Conservation (phyloP, 2,797 vertebrate genomes). For the Acridotheres tristis region DNA sequence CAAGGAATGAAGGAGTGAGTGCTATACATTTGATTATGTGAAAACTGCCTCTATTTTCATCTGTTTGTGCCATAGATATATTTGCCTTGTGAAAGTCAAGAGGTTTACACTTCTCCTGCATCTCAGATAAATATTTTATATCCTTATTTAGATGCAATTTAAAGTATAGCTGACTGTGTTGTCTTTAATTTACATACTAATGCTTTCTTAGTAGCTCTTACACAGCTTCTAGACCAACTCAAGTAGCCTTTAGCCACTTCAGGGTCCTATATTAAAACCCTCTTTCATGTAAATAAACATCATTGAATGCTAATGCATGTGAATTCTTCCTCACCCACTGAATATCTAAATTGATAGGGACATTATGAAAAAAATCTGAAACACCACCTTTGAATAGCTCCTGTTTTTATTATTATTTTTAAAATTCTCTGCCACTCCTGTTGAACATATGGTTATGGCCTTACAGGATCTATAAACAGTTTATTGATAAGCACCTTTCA, state of each 20-base stretch:
- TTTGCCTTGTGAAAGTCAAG: constrained; percentile 11
- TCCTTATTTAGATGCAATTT: constrained; percentile 1
- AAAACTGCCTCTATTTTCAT: constrained; percentile 35
- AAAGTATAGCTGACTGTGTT: not conserved
- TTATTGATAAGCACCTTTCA: not conserved
- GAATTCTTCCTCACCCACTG: not conserved
- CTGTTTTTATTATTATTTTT: not conserved
- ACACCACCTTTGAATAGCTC: not conserved
- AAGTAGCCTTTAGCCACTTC: not conserved
- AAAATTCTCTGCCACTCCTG: not conserved
- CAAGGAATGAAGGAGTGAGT: constrained; percentile 8
- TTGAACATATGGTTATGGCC: not conserved
- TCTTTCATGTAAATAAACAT: not conserved
- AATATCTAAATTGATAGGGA: not conserved
- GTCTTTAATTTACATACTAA: not conserved
- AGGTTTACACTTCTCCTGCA: not conserved
- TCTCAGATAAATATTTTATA: constrained; percentile 18
- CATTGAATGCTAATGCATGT: not conserved
- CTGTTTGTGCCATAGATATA: not conserved
- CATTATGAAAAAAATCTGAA: not conserved
- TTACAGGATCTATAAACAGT: not conserved
- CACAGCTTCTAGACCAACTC: not conserved
- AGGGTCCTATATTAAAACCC: not conserved
- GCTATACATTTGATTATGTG: not conserved
- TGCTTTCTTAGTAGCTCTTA: not conserved